Conservation (phyloP, 2,797 vertebrate genomes). For the Enteromius paludinosus region DNA sequence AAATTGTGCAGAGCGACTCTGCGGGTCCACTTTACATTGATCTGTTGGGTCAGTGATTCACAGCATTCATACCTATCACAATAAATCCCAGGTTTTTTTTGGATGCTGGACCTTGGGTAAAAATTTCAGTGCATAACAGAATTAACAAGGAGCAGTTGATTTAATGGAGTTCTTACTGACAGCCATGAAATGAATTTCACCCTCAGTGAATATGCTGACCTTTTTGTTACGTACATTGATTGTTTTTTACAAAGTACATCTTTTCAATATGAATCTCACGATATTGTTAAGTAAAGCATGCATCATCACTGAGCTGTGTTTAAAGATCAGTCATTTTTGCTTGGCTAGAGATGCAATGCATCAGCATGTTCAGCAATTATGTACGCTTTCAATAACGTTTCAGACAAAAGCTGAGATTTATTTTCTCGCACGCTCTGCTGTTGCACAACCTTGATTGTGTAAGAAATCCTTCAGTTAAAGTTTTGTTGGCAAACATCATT, state of each 20-base stretch:
- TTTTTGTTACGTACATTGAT: constrained; percentile 73
- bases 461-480: neutral
- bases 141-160: constrained; percentile 64
- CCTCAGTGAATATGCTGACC: constrained; percentile 73
- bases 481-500: constrained; percentile 9
- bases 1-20: constrained; percentile 34
- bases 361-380: constrained; percentile 39
- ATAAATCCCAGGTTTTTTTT: constrained; percentile 16
- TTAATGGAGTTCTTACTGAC: constrained; percentile 62
- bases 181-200: constrained; percentile 61
- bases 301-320: constrained; percentile 20
- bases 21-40: constrained; percentile 71
- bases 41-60: constrained; percentile 71
- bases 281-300: constrained; percentile 25
- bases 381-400: constrained; percentile 8
- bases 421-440: neutral
- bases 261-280: constrained; percentile 44
- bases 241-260: constrained; percentile 70
- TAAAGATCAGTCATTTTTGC: constrained; percentile 28
- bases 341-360: constrained; percentile 22
- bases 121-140: constrained; percentile 64
- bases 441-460: neutral
- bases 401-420: neutral
- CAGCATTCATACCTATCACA: constrained; percentile 21
- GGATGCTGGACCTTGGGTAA: constrained; percentile 44